These are phyloP conservation scores for Lipotes vexillifer DNA, from an alignment of 2,113 vertebrate genomes.

Conservation along the genomic window DNA sequence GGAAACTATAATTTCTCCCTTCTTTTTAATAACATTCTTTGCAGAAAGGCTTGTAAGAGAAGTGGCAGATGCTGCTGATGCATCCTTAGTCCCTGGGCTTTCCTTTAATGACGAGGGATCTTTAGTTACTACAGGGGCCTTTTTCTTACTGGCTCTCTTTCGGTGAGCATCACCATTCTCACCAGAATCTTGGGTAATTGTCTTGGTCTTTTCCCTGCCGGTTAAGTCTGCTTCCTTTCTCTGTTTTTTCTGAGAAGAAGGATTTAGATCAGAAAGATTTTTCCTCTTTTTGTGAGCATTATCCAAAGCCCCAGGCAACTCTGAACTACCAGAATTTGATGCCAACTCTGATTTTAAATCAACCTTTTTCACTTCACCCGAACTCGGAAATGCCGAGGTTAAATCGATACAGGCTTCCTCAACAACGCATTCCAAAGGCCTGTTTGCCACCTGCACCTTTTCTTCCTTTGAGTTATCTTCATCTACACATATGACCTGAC, in stretches of 20 bases:
- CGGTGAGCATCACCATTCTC: conserved; percentile 56
- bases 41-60: conserved; percentile 89
- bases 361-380: conserved; percentile 32
- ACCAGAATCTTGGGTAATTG: conserved; percentile 52
- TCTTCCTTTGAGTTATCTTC: conserved; percentile 62
- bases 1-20: conserved; percentile 92
- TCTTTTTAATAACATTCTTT: conserved; percentile 94
- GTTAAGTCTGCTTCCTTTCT: conserved; percentile 69
- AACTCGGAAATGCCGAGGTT: conserved; percentile 67
- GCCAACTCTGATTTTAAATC: conserved; percentile 56
- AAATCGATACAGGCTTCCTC: conserved; percentile 59
- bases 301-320: conserved; percentile 63
- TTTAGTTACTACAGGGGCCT: conserved; percentile 61
- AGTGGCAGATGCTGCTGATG: conserved; percentile 49
- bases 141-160: conserved; percentile 61
- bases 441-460: background rate
- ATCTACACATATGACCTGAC: conserved; percentile 54
- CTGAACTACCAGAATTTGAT: conserved; percentile 44
- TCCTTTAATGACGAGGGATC: conserved; percentile 43
- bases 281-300: conserved; percentile 81
- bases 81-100: conserved; percentile 62
- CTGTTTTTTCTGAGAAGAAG: conserved; percentile 72
- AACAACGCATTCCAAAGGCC: conserved; percentile 21
- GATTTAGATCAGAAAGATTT: conserved; percentile 57
- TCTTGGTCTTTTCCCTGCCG: conserved; percentile 49